Conservation (phyloP, 2,797 vertebrate species). For the Avahi laniger region DNA sequence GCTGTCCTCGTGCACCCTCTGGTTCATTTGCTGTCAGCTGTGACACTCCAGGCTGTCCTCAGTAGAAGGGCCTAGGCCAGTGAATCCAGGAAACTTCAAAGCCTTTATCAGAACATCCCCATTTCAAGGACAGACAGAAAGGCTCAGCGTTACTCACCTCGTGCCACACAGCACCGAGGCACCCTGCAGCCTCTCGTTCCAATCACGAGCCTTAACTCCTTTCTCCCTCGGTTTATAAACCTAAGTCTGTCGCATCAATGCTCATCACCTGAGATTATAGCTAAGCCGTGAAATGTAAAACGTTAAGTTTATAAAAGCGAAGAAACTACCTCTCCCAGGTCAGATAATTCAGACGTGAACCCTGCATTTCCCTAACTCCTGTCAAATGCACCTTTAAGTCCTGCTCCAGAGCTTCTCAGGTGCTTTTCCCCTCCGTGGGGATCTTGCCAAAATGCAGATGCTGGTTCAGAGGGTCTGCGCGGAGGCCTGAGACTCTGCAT, state of each 20-base stretch:
- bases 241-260: background rate
- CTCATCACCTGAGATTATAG: background rate
- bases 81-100: background rate
- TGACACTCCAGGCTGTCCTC: background rate
- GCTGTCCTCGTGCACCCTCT: background rate
- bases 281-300: background rate
- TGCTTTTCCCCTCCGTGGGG: background rate
- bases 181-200: background rate
- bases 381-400: background rate
- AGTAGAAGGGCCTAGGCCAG: background rate
- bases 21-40: background rate
- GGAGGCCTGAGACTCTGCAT: background rate
- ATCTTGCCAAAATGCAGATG: background rate
- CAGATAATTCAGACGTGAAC: background rate
- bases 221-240: background rate
- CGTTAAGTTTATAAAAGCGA: background rate
- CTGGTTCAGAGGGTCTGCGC: background rate
- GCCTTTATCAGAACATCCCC: background rate
- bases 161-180: background rate
- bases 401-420: background rate
- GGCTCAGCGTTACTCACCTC: background rate
- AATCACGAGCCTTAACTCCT: background rate
- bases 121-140: background rate
- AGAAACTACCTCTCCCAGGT: background rate
- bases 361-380: background rate